These are phyloP conservation scores for Allobates femoralis DNA, from an alignment of 2,797 vertebrate species.

Conservation along the genomic window DNA sequence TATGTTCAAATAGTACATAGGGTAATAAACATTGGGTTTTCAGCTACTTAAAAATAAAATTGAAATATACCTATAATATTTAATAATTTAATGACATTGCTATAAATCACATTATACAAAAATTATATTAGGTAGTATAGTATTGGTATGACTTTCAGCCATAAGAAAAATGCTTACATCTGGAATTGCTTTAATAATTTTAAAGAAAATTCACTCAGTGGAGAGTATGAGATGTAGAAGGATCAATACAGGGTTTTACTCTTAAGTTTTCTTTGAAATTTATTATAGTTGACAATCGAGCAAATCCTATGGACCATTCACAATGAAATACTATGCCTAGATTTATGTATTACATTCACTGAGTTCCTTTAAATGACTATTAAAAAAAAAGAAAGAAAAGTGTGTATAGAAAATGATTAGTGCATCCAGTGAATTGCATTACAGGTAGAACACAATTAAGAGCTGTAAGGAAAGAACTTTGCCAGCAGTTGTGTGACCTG, in stretches of 20 bases:
- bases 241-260: slow-evolving; percentile 49
- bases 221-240: slow-evolving; percentile 26
- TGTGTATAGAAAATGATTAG: slow-evolving; percentile 12
- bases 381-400: background rate
- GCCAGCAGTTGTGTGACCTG: background rate
- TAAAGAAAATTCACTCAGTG: slow-evolving; percentile 36
- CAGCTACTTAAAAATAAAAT: background rate
- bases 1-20: too few species aligned
- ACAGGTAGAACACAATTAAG: background rate
- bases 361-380: slow-evolving; percentile 25
- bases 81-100: background rate
- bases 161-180: slow-evolving; percentile 44
- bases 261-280: slow-evolving; percentile 49
- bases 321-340: background rate
- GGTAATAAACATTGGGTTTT: background rate
- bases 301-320: slow-evolving; percentile 19
- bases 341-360: background rate
- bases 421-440: background rate
- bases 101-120: background rate
- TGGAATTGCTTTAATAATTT: slow-evolving; percentile 40
- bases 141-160: background rate
- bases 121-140: background rate
- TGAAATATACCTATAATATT: background rate
- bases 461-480: background rate
- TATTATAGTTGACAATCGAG: slow-evolving; percentile 43